Evolutionary conservation across 2,888 invertebrate genomes (phyloP).

Genomic region (Eledona agricola): DNA sequence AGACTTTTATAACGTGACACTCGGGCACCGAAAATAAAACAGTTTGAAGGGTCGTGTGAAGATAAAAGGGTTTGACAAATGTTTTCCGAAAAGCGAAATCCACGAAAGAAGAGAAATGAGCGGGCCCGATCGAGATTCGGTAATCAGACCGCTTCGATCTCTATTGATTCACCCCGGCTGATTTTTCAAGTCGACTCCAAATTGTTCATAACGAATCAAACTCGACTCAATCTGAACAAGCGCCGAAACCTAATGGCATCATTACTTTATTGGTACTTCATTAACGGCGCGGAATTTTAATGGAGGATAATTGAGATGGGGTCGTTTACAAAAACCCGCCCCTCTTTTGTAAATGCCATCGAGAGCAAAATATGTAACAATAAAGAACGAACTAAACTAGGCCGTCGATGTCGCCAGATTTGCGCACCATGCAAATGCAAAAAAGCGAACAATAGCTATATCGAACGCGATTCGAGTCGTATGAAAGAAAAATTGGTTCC

Average conservation of each 20-base stretch:
- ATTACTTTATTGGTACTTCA: slow-evolving; percentile 5
- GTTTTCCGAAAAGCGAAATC: slow-evolving; percentile 18
- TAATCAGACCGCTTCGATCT: slow-evolving; percentile 17
- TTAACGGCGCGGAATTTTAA: background rate
- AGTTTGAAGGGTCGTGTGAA: slow-evolving; percentile 24
- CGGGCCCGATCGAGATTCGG: slow-evolving; percentile 13
- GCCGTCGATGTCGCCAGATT: slow-evolving; percentile 15
- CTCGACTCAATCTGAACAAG: background rate
- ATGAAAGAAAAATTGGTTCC: slow-evolving; percentile 38
- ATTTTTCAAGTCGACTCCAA: slow-evolving; percentile 13
- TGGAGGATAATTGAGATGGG: slow-evolving; percentile 1
- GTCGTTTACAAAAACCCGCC: background rate
- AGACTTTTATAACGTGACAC: slow-evolving; percentile 26
- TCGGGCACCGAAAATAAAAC: slow-evolving; percentile 24
- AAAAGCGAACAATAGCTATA: slow-evolving; percentile 35
- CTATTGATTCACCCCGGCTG: slow-evolving; percentile 15
- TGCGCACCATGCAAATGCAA: slow-evolving; percentile 24
- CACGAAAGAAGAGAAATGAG: slow-evolving; percentile 16
- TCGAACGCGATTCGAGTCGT: slow-evolving; percentile 30
- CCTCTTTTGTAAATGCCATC: background rate
- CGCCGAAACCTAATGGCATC: background rate
- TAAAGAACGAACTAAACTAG: slow-evolving; percentile 10
- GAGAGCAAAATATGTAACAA: slow-evolving; percentile 8
- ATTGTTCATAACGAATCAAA: slow-evolving; percentile 10
- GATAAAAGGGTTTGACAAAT: slow-evolving; percentile 32